These are phyloP conservation scores for Paraplagusia blochii DNA, from an alignment of 2,113 vertebrate genomes.

Conservation along the genomic window DNA sequence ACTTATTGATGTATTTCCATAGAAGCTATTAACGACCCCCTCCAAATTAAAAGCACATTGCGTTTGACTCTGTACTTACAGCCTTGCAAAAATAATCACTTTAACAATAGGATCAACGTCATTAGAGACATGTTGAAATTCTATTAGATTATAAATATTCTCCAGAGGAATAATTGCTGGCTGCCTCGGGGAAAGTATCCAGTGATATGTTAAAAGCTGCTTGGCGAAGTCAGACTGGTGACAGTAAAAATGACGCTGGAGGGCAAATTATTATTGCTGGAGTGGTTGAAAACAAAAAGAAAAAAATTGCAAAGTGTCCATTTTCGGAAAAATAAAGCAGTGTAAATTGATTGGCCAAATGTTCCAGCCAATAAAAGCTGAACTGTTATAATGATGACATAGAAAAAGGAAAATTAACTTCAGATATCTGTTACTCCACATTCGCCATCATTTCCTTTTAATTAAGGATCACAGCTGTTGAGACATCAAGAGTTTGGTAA, in stretches of 20 bases:
- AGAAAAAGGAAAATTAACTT: neutral
- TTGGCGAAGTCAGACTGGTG: slow-evolving; percentile 28
- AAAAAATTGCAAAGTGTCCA: slow-evolving; percentile 11
- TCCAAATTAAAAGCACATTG: slow-evolving; percentile 25
- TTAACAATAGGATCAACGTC: slow-evolving; percentile 31
- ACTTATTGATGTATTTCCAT: neutral
- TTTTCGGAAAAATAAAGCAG: slow-evolving; percentile 29
- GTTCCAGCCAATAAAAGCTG: slow-evolving; percentile 8
- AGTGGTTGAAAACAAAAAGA: slow-evolving; percentile 9
- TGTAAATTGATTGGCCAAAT: slow-evolving; percentile 12
- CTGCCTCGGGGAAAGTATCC: slow-evolving; percentile 23
- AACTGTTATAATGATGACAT: neutral
- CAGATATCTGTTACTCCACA: neutral
- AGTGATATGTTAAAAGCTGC: slow-evolving; percentile 41
- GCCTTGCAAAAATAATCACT: slow-evolving; percentile 33
- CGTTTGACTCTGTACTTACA: slow-evolving; percentile 21
- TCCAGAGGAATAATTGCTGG: slow-evolving; percentile 47
- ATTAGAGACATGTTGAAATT: slow-evolving; percentile 59
- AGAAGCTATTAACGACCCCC: neutral
- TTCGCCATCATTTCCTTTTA: neutral
- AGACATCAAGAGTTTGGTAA: too few relatives aligned
- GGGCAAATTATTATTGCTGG: slow-evolving; percentile 35
- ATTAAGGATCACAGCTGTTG: neutral
- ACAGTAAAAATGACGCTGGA: slow-evolving; percentile 35
- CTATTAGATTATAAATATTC: slow-evolving; percentile 53